phyloP scores from a whole-genome alignment of 2,888 invertebrate species.

The Cecidostiba fungosa region DNA sequence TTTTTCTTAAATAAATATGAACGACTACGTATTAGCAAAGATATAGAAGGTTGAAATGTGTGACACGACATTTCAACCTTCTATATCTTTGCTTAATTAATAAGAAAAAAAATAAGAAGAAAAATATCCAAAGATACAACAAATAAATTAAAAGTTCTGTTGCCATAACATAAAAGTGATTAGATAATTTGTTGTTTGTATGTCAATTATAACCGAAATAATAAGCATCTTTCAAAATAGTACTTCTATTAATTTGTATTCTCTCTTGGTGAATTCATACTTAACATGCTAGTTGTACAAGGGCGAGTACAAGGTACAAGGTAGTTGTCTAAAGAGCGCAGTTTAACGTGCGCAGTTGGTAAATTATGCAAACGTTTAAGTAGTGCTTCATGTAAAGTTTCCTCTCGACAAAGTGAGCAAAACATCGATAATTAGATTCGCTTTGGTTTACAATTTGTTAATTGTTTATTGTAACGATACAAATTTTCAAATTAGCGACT shows the following conservation, averaged over 20 bases:
- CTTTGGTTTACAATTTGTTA: not conserved
- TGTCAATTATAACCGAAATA: not conserved
- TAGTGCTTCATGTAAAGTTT: conserved; percentile 21
- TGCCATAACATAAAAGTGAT: not conserved
- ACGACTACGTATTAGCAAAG: too few relatives aligned
- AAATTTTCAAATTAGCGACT: not conserved
- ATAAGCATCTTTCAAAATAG: not conserved
- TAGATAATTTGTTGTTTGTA: not conserved
- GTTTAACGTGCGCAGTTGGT: conserved; percentile 19
- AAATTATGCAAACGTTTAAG: conserved; percentile 47
- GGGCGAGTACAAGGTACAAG: too few relatives aligned
- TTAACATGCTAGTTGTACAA: not conserved
- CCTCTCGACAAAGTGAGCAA: not conserved
- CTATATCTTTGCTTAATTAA: too few relatives aligned
- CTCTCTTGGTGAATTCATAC: not conserved
- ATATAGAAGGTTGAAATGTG: too few relatives aligned
- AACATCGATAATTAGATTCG: not conserved
- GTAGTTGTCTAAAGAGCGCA: not conserved
- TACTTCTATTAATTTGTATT: not conserved
- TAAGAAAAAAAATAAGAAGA: too few relatives aligned
- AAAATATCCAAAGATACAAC: not conserved
- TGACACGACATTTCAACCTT: too few relatives aligned
- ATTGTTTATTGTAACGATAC: not conserved
- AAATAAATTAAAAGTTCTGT: not conserved
- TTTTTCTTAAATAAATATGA: too few relatives aligned